Percentiles rank a stretch among this genome's conserved stretches.
These are phyloP conservation scores for Acronicta aceris DNA, from an alignment of 2,888 invertebrate genomes.

Conservation along the genomic window DNA sequence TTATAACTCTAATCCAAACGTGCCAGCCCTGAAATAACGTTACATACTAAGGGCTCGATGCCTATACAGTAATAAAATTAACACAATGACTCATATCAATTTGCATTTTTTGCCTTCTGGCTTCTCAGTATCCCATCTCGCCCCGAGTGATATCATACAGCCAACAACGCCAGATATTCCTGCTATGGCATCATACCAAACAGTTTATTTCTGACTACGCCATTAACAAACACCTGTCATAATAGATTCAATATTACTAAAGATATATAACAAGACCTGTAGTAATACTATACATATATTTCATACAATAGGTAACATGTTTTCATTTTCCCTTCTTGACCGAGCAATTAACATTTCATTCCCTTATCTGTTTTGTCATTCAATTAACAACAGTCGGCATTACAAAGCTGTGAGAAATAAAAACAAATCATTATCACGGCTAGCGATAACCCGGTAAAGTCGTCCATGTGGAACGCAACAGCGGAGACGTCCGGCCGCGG, in stretches of 20 bases:
- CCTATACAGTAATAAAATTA: slow-evolving; percentile 52
- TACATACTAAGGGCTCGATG: slow-evolving; percentile 50
- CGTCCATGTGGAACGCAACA: slow-evolving; percentile 54
- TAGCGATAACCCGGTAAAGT: slow-evolving; percentile 71
- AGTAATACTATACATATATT: slow-evolving; percentile 10
- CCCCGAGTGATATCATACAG: slow-evolving; percentile 47
- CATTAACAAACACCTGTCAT: slow-evolving; percentile 30
- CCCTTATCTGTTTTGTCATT: slow-evolving; percentile 58
- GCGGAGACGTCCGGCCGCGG: slow-evolving; percentile 65
- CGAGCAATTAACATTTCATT: slow-evolving; percentile 42
- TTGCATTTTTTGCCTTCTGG: slow-evolving; percentile 56
- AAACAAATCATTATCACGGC: slow-evolving; percentile 73
- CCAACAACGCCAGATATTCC: slow-evolving; percentile 23
- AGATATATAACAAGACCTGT: slow-evolving; percentile 15
- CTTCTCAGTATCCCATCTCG: slow-evolving; percentile 49
- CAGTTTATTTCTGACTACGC: slow-evolving; percentile 18
- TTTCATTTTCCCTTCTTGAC: slow-evolving; percentile 28
- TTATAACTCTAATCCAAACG: neutral
- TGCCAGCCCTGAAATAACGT: slow-evolving; percentile 46
- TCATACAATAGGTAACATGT: slow-evolving; percentile 19
- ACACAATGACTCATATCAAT: slow-evolving; percentile 57
- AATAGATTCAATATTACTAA: slow-evolving; percentile 30
- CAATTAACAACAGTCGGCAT: slow-evolving; percentile 63
- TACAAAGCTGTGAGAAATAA: slow-evolving; percentile 71
- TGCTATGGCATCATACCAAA: slow-evolving; percentile 16